Evolutionary conservation across 2,113 vertebrate genomes (phyloP), one percentile per base, ranked within the genome.

Genomic region (Xiphophorus hellerii): DNA sequence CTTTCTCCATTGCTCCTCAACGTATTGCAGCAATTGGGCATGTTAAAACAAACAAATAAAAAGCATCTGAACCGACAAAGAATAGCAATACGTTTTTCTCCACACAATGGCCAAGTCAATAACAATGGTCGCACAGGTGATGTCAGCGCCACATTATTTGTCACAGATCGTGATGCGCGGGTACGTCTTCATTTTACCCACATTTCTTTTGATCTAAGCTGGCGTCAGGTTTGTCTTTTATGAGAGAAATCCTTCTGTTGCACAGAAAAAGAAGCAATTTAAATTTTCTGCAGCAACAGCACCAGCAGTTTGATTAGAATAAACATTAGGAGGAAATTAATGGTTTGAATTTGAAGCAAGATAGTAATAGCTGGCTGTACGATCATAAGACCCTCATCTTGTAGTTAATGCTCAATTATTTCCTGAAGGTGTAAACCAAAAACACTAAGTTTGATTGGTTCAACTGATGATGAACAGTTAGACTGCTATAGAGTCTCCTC

Each of bases 221-320:
- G 54, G 54, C 66, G 61, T 70, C 64, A 84, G 60, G 74, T 78
- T 61, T 33, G 11, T 44, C 28, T 66, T 82, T 79, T 44, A 67
- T 73, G 17, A 25, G 22, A 64, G 30, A 74, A 71, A 67, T 28
- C 1, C 0, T 30, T 61, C 71, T 22, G 28, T 73, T 81, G 73
- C 72, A 73, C 71, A 83, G 35, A 71, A 80, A 76, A 65, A 66
- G 72, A 83, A 76, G 72, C 62, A 85, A 82, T 81, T 84, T 66
- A 76, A 20, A 86, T 83, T 74, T 78, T 28, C 35, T 69, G 76
- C 25, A 77, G 67, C 65, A 62, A 63, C 58, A 73, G 69, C 39
- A 67, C 14, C 33, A 37, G 68, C 62, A 76, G 62, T 85, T 84
- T 80, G 62, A 78, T 51, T 77, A 72, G 25, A 79, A 62, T 74